Base-by-base conservation (phyloP, 2,797 vertebrate species). In the Gila robusta region DNA sequence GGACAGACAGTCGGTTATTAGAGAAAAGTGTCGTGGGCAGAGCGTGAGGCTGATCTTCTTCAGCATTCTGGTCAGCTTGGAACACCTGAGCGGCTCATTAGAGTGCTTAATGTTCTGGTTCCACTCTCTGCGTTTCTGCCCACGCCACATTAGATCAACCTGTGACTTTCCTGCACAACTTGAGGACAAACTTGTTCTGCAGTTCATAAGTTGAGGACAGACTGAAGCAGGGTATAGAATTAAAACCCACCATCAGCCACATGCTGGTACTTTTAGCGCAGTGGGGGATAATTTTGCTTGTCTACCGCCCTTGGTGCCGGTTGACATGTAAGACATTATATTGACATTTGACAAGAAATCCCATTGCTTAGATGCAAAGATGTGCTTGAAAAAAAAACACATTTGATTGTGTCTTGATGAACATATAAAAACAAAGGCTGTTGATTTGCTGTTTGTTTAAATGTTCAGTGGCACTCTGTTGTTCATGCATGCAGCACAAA, bases 31-130 rank as follows among this genome's bases (percentile, higher is more conserved):
- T 66, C 6, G 54, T 83, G 52, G 62, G 56, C n/a, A 67, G 86
- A 82, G 44, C 6, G 44, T 5, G 12, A 81, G 86, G 71, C 35
- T 66, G 44, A 74, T 54, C 70, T 86, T 82, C 59, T 83, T 89
- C 82, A 82, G 72, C 77, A 84, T 88, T 79, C 83, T 73, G 81
- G 82, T 87, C 85, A 82, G 87, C 76, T 77, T 49, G 44, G 77
- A 87, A 88, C 84, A 90, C 87, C 87, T 88, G 86, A 91, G 87
- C 81, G 88, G 87, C 88, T 91, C 88, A 87, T 89, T 90, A 90
- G 84, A 86, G 72, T 54, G 79, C 73, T 86, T 88, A 90, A 88
- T 87, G 88, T 89, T 86, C 89, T 87, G 77, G 90, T 91, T 89
- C 87, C 83, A 89, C 82, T 88, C 87, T 67, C 69, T 85, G 82